Base-by-base conservation (phyloP, 1,140 invertebrate species). In the Choristoneura fumiferana region DNA sequence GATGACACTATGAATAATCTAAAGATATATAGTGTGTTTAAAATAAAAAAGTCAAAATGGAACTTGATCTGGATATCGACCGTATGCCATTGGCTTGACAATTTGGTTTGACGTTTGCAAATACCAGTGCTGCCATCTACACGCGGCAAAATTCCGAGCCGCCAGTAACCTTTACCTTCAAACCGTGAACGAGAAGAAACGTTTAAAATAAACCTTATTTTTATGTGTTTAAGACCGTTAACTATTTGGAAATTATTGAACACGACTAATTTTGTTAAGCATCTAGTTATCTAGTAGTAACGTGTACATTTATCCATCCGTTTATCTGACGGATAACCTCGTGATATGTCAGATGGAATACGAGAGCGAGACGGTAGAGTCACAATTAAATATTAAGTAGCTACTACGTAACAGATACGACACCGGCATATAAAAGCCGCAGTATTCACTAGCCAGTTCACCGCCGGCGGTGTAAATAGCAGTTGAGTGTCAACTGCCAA, bases 211-310 rank as follows among this genome's bases (percentile, higher is more conserved):
- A 49, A 49, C 12, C 43, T 49, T 49, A 49, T 6, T 29, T 22
- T 45, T 17, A 10, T 49, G 18, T 45, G 43, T 29, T 29, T 29
- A 49, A 49, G 43, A 12, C 37, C 37, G 37, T 49, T 49, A 49
- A 22, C 43, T 49, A 49, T 49, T 49, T 29, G 43, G 43, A 49
- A 49, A 49, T 49, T 15, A 49, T 49, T 18, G 43, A 49, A 49
- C 22, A 49, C 43, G 10, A n/a, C 43, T 49, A 49, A 14, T 22
- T 29, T n/a, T 12, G 43, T 49, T 49, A 49, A 49, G 43, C 43
- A 49, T 49, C 18, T 49, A 49, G 43, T 49, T 22, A 12, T 33
- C 43, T 49, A 49, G 18, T 49, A 49, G 43, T 49, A 49, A 49
- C 43, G 43, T 17, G n/a, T 49, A 49, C 43, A 49, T 49, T 29